Evolutionary conservation across 2,888 invertebrate genomes (phyloP), one percentile per base, ranked within the genome.

Genomic region (Petrolisthes cinctipes): DNA sequence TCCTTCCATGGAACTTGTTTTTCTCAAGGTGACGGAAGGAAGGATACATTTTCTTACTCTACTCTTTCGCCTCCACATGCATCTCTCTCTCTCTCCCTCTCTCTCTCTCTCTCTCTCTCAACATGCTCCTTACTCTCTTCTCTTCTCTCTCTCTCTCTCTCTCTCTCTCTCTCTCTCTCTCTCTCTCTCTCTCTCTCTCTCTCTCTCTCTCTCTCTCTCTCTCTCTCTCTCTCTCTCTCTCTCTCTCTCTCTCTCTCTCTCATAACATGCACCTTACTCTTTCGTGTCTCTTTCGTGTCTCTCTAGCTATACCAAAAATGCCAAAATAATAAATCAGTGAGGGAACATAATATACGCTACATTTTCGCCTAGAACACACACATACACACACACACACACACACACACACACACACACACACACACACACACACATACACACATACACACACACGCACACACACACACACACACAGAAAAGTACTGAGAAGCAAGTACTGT

Each of bases 401-500:
- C 57, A 81, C 57, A 81, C 57, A 81, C 57, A 81, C 56, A 61
- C 56, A 66, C 68, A 82, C 66, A 82, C 66, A 82, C 66, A 82
- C 66, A 82, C 66, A 82, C 66, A 82, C 23, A 75, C 4, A 5
- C 53, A 79, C 14, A 54, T 53, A 11, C 61, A 11, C 14, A 4
- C 20, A n/a, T 4, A 23, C 23, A 4, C 73, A 73, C 23, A 73
- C 23, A 73, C 23, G 4, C 56, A 61, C 56, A 66, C 68, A 82
- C 68, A 82, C 68, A 82, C 68, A 82, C 68, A 82, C 68, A 82
- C 68, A 82, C 68, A 82, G 37, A 82, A 17, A 82, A n/a, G 56
- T 17, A 56, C 57, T 54, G 37, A 37, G 37, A 37, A 37, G 37
- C 37, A 37, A 37, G 37, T 37, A 37, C 37, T 37, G 37, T 37